These are phyloP conservation scores for Bettongia penicillata DNA, from an alignment of 2,113 vertebrate species.

Conservation along the genomic window DNA sequence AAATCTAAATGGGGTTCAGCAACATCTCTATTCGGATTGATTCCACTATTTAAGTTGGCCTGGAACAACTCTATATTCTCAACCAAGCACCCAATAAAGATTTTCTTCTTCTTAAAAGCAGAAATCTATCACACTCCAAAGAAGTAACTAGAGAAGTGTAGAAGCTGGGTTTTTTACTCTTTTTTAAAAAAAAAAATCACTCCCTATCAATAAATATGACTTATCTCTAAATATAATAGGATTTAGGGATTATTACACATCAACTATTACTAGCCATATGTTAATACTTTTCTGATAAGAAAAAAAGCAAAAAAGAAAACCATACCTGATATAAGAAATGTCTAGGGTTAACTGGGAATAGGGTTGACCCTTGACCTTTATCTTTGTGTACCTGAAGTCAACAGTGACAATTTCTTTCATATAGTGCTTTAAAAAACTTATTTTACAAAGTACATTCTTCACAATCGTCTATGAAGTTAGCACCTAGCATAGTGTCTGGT, in stretches of 20 bases:
- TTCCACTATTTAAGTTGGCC: conserved; percentile 57
- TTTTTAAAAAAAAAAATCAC: neutral
- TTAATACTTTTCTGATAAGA: neutral
- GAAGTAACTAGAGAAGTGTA: neutral
- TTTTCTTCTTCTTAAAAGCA: neutral
- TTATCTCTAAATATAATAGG: neutral
- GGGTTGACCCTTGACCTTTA: neutral
- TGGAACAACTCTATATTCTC: conserved; percentile 38
- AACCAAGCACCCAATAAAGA: conserved; percentile 43
- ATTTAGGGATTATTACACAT: neutral
- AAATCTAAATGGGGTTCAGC: conserved; percentile 44
- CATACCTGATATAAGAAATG: conserved; percentile 13
- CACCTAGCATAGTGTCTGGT: neutral
- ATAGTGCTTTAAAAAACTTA: neutral
- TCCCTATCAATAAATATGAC: neutral
- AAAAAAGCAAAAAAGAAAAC: neutral
- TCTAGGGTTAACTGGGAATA: neutral
- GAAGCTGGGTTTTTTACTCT: neutral
- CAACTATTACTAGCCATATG: neutral
- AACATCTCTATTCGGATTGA: conserved; percentile 54
- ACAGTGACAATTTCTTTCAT: neutral
- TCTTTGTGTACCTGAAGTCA: neutral
- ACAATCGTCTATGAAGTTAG: neutral
- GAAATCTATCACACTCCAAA: neutral
- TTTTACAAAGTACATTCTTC: neutral